These are phyloP conservation scores for Dipus sagitta DNA, from an alignment of 2,797 vertebrate species.

Conservation along the genomic window DNA sequence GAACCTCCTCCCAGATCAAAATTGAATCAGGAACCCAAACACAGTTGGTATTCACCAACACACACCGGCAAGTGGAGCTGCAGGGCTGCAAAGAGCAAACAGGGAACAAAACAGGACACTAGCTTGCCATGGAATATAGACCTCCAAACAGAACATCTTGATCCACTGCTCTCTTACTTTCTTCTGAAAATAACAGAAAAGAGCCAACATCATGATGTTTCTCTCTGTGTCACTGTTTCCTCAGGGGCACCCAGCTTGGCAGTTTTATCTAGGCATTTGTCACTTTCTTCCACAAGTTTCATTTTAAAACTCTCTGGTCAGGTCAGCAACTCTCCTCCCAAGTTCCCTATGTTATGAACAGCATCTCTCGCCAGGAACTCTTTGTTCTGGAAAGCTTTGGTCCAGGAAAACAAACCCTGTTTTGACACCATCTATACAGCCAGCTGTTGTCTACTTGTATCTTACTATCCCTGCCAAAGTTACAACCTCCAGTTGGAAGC, in stretches of 20 bases:
- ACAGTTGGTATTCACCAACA: background rate
- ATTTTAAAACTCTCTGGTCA: constrained; percentile 69
- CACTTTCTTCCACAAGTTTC: constrained; percentile 74
- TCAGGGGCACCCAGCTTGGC: background rate
- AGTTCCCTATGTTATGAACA: constrained; percentile 48
- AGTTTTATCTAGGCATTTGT: constrained; percentile 70
- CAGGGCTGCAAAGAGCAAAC: background rate
- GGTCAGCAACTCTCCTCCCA: constrained; percentile 73
- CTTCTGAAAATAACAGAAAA: constrained; percentile 55
- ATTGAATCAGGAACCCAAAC: constrained; percentile 11
- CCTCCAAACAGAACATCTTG: background rate
- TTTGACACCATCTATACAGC: constrained; percentile 52
- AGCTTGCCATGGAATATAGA: constrained; percentile 11
- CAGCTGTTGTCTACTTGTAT: constrained; percentile 69
- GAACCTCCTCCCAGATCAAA: background rate
- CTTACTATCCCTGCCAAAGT: constrained; percentile 57
- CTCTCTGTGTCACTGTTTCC: constrained; percentile 54
- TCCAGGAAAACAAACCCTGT: constrained; percentile 72
- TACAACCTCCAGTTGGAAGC: constrained; percentile 18
- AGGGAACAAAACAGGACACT: background rate
- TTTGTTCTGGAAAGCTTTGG: constrained; percentile 68
- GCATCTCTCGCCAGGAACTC: constrained; percentile 60
- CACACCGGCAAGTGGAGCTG: background rate
- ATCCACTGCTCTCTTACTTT: constrained; percentile 59
- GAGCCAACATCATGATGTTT: background rate